A percentile compares a stretch with the other conserved stretches of the same genome.
These are phyloP conservation scores for Phenganax marumi DNA, from an alignment of 92 coral and sea anemone genomes.

Conservation along the genomic window DNA sequence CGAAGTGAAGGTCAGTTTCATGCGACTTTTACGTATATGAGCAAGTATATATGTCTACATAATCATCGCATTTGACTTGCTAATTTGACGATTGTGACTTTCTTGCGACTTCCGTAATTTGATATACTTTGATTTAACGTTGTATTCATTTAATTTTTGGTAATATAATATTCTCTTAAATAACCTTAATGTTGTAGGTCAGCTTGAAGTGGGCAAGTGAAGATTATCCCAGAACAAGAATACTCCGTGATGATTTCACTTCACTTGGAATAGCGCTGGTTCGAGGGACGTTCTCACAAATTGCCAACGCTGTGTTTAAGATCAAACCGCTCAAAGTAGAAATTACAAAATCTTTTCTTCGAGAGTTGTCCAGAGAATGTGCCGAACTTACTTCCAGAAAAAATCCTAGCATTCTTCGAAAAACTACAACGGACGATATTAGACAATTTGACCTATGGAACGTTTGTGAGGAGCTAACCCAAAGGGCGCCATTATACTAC, in stretches of 20 bases:
- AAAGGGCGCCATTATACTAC: slow-evolving; percentile 17
- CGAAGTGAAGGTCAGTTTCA: no score
- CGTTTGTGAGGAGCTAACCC: slow-evolving; percentile 22
- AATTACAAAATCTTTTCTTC: neutral
- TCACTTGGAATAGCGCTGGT: slow-evolving; percentile 9
- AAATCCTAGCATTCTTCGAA: slow-evolving; percentile 31
- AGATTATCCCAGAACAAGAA: slow-evolving; percentile 7
- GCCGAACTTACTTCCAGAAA: slow-evolving; percentile 29
- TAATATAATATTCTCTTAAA: no score
- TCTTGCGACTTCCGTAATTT: no score
- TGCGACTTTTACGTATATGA: no score
- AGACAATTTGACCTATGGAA: slow-evolving; percentile 19
- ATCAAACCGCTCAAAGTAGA: slow-evolving; percentile 6
- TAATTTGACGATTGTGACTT: no score
- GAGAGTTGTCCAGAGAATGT: slow-evolving; percentile 43
- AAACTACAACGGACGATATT: slow-evolving; percentile 24
- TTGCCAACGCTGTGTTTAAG: slow-evolving; percentile 41
- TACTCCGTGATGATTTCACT: slow-evolving; percentile 15
- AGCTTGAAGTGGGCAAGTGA: slow-evolving; percentile 15
- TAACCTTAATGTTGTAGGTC: no score
- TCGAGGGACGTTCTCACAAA: slow-evolving; percentile 38
- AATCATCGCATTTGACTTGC: no score
- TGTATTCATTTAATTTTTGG: no score
- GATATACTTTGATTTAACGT: no score
- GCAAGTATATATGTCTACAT: no score